A percentile compares a stretch with the other conserved stretches of the same genome.
These are phyloP conservation scores for Hydrozoanthus gracilis DNA, from an alignment of 92 coral and sea anemone species.

Conservation along the genomic window DNA sequence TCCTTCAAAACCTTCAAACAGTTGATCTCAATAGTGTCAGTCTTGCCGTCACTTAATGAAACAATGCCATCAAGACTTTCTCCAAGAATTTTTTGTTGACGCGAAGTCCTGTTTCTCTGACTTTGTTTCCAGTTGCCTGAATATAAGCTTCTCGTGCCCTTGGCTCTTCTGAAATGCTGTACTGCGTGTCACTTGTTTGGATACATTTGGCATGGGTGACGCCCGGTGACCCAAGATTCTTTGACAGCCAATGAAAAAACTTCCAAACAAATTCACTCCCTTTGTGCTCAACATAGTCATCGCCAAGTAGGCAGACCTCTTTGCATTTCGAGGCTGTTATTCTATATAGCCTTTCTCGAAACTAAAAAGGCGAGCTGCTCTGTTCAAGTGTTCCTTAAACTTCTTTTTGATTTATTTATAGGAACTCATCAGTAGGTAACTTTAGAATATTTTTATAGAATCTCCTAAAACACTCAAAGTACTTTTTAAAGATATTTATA, in stretches of 20 bases:
- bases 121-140: slow-evolving; percentile 38
- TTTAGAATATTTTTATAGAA: too few relatives aligned
- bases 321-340: slow-evolving; percentile 51
- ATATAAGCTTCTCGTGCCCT: slow-evolving; percentile 52
- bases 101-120: slow-evolving; percentile 42
- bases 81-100: slow-evolving; percentile 50
- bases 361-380: slow-evolving; percentile 21
- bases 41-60: background rate
- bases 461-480: too few relatives aligned
- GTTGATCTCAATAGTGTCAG: slow-evolving; percentile 50
- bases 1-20: slow-evolving; percentile 53
- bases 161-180: slow-evolving; percentile 47
- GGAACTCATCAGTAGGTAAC: too few relatives aligned
- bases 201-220: too few relatives aligned
- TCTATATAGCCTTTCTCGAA: slow-evolving; percentile 14
- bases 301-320: slow-evolving; percentile 28
- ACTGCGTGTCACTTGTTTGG: slow-evolving; percentile 37
- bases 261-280: slow-evolving; percentile 6
- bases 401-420: too few relatives aligned
- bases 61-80: slow-evolving; percentile 54
- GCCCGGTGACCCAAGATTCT: slow-evolving; percentile 54
- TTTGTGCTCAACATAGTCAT: slow-evolving; percentile 6
- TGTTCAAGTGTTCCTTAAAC: slow-evolving; percentile 31
- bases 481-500: too few relatives aligned
- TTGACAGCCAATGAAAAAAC: slow-evolving; percentile 44